These are phyloP conservation scores for Camponotus fellah DNA, from an alignment of 2,888 invertebrate species.

Conservation along the genomic window DNA sequence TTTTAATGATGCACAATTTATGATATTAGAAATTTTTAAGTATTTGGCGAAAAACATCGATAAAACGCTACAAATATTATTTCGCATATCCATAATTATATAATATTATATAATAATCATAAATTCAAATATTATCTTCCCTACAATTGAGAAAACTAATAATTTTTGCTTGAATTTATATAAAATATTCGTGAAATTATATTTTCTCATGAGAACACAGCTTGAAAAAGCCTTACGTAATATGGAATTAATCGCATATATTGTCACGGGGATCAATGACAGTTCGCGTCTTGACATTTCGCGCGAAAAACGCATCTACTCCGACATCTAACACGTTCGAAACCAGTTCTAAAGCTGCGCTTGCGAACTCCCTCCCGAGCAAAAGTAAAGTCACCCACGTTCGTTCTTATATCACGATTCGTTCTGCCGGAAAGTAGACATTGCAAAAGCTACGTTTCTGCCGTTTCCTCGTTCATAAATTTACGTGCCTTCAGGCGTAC, in stretches of 20 bases:
- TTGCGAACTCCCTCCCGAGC: conserved; percentile 64
- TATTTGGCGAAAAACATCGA: not conserved
- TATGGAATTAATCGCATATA: conserved; percentile 18
- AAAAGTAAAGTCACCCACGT: conserved; percentile 78
- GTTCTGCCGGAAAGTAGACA: conserved; percentile 74
- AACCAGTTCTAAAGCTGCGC: conserved; percentile 72
- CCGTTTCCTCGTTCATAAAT: conserved; percentile 82
- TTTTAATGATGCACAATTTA: not conserved
- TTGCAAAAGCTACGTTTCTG: conserved; percentile 74
- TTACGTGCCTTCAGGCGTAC: conserved; percentile 71
- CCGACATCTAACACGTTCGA: conserved; percentile 70
- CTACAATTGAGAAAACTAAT: not conserved
- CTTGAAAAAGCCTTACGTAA: conserved; percentile 15
- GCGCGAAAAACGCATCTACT: conserved; percentile 36
- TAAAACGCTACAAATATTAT: not conserved
- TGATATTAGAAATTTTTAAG: not conserved
- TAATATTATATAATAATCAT: too few relatives aligned
- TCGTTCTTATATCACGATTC: conserved; percentile 80
- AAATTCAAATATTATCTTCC: not conserved
- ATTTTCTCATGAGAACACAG: not conserved
- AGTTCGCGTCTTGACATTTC: conserved; percentile 12
- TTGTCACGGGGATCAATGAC: conserved; percentile 23
- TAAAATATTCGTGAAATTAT: not conserved
- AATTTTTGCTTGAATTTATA: not conserved
- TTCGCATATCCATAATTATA: not conserved